Base-by-base conservation (phyloP, 2,113 vertebrate genomes). In the Tonatia bakeri region DNA sequence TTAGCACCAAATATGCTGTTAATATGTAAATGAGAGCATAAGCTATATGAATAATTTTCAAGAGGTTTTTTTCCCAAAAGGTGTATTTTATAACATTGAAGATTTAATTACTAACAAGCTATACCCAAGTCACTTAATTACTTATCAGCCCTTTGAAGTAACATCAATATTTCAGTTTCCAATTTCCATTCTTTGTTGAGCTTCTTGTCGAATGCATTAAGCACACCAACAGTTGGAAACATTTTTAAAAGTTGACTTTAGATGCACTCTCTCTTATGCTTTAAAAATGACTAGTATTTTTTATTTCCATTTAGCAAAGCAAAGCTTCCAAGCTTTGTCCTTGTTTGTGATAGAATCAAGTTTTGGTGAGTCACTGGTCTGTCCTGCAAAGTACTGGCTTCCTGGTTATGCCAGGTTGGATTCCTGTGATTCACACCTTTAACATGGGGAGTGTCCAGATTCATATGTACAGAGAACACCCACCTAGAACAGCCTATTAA, bases 171-270 rank as follows among this genome's bases (percentile, higher is more conserved):
- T 92, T 92, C 91, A 73, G 96, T 81, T 97, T 99, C 99, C 0
- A n/a, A 40, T 90, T 98, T 98, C 99, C 99, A 99, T 65, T 99
- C 99, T 38, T 97, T 98, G 65, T 81, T 88, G n/a, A 72, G 52
- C 43, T 40, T 92, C 19, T 76, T 86, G 45, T 47, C 56, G 43
- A 95, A 87, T 22, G 43, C 3, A 52, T 87, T 79, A 81, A 83
- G 69, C 38, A 94, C 65, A 91, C 4, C 17, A 88, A 47, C n/a
- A 72, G 73, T 28, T 83, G 17, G 82, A 94, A n/a, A 50, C 50
- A 77, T 75, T 77, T 86, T 72, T 24, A 72, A 86, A 69, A 82
- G 67, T 38, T 91, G 75, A 91, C 36, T 91, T 91, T 72, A 67
- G 31, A 81, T 86, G 43, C 43, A 61, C 33, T 84, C 14, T 89